Conservation (phyloP, 2,797 vertebrate species). For the Neosilurus mollespiculum region DNA sequence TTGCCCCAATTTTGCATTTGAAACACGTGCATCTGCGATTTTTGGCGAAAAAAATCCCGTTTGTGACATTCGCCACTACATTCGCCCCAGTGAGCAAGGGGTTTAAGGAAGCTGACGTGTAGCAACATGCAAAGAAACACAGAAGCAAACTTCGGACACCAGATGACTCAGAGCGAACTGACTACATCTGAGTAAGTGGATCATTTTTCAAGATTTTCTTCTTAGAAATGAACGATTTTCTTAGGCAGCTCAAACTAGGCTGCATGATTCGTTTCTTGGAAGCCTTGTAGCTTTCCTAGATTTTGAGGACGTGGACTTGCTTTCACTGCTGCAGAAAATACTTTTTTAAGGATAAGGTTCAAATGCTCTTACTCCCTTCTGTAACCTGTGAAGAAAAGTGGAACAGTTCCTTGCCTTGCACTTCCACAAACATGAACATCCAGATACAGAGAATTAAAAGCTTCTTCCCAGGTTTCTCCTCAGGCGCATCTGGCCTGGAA, state of each 20-base stretch:
- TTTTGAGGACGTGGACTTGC: background rate
- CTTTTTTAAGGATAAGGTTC: background rate
- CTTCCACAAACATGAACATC: background rate
- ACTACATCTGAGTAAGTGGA: background rate
- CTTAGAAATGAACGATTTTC: background rate
- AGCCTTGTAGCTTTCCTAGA: background rate
- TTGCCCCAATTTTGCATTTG: no score
- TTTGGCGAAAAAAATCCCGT: no score
- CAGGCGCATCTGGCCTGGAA: conserved; percentile 49
- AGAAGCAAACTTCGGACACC: background rate
- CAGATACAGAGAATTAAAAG: conserved; percentile 27
- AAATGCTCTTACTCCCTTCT: background rate
- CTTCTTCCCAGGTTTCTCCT: conserved; percentile 37
- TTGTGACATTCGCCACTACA: no score
- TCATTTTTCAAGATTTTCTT: background rate
- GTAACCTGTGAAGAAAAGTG: background rate
- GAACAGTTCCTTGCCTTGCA: background rate
- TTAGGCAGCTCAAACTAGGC: background rate
- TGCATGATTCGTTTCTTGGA: background rate
- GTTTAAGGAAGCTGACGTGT: background rate
- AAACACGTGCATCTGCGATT: no score
- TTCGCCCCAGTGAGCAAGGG: no score
- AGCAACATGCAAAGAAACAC: background rate
- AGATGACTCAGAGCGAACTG: background rate
- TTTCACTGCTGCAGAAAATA: background rate